Evolutionary conservation across 2,797 vertebrate genomes (phyloP), one percentile per base, ranked within the genome.

Genomic region (Margarornis squamiger): DNA sequence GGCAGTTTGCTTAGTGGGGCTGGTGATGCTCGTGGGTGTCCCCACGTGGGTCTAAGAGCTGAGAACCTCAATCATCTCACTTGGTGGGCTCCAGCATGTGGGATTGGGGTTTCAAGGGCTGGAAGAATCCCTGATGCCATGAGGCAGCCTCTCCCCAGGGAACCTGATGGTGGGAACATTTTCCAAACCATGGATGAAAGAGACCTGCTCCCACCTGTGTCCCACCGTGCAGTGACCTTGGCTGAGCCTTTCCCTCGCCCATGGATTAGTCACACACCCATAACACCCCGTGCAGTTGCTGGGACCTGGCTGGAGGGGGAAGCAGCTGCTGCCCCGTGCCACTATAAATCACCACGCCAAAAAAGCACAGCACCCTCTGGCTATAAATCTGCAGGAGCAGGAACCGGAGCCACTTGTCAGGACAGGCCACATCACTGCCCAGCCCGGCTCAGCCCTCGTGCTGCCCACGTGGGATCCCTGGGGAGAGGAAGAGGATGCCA

Each of bases 311-410:
- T 15, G 1, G 57, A 36, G 82, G 57, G 82, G 84, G 43, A 77
- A 92, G 85, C 75, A 34, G 94, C 94, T 62, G 70, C 70, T 0
- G 4, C 66, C 63, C 67, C 1, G 16, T 20, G 41, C 75, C 0
- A 3, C 12, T 5, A 48, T 62, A 89, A 95, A 95, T 92, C 92
- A 77, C 26, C 6, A 0, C 62, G 0, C 66, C 0, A 2, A 85
- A 73, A 48, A 78, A 72, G 36, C 39, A 0, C 15, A 3, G 88
- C 57, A 22, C 83, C 80, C 57, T 46, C 45, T 46, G 30, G 62
- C 94, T 15, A 89, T 90, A 78, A 86, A 94, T 90, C 84, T 27
- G 66, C 75, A 32, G 51, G 30, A 48, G n/a, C 72, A 71, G 85
- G 49, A 74, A 83, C 58, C 7, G 1, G n/a, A 77, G 83, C 8